Evolutionary conservation across 2,113 vertebrate species (phyloP).

Genomic region (Tenebrosternarchus preto): DNA sequence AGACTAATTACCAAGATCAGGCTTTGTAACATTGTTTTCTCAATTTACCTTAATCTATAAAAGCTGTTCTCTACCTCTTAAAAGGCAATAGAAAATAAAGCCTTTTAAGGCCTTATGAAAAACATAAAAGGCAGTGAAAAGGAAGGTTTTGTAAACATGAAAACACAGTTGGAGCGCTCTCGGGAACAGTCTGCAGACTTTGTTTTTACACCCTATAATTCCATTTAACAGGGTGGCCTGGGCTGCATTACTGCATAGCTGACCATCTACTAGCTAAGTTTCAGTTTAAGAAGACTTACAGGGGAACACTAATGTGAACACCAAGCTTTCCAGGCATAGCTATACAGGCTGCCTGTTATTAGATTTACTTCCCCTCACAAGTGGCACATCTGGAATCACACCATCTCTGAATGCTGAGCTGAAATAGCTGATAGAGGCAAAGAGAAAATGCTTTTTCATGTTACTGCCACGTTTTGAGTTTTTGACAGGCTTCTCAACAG

Average conservation of each 20-base stretch:
- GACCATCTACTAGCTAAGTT: conserved; percentile 23
- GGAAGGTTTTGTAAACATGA: conserved; percentile 5
- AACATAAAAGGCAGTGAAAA: neutral
- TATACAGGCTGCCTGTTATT: conserved; percentile 51
- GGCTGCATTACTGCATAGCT: conserved; percentile 48
- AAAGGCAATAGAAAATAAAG: neutral
- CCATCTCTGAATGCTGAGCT: neutral
- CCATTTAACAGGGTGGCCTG: conserved; percentile 54
- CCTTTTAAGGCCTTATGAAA: neutral
- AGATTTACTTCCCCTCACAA: conserved; percentile 61
- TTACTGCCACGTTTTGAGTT: conserved; percentile 8
- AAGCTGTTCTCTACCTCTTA: neutral
- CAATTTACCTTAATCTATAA: conserved; percentile 22
- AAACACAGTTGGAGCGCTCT: neutral
- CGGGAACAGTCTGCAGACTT: conserved; percentile 1
- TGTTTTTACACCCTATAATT: conserved; percentile 57
- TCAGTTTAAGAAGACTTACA: conserved; percentile 60
- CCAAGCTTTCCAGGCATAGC: conserved; percentile 58
- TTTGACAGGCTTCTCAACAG: neutral
- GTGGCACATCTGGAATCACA: conserved; percentile 36
- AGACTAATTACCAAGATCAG: conserved; percentile 1
- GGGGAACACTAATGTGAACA: conserved; percentile 39
- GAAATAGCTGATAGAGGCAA: neutral
- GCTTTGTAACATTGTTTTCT: neutral
- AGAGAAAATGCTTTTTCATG: neutral